These are phyloP conservation scores for Drosophila quasianomalipes DNA, from an alignment of 2,888 invertebrate species.

Conservation along the genomic window DNA sequence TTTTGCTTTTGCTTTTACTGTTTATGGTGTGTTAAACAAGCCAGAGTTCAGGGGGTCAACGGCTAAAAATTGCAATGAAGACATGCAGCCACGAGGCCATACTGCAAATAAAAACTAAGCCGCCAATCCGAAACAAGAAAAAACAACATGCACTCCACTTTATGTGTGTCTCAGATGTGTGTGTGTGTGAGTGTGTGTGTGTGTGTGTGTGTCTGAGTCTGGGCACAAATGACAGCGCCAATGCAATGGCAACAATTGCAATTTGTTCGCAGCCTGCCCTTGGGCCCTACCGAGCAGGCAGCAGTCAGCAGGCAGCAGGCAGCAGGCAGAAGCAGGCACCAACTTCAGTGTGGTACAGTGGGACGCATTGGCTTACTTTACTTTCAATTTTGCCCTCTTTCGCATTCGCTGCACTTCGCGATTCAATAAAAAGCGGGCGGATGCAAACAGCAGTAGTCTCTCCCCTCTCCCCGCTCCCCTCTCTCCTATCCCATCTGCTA, in stretches of 20 bases:
- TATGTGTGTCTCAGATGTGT: slow-evolving; percentile 10
- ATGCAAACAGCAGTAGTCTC: slow-evolving; percentile 60
- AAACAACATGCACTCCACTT: slow-evolving; percentile 17
- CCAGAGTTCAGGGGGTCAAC: slow-evolving; percentile 74
- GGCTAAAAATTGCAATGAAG: slow-evolving; percentile 62
- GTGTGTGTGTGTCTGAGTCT: slow-evolving; percentile 35
- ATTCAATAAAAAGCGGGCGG: slow-evolving; percentile 85
- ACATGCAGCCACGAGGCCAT: slow-evolving; percentile 59
- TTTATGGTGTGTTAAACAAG: slow-evolving; percentile 73
- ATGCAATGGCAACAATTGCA: slow-evolving; percentile 85
- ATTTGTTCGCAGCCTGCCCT: slow-evolving; percentile 85
- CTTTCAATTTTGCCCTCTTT: slow-evolving; percentile 62
- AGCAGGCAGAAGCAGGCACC: slow-evolving; percentile 18
- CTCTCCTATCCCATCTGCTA: not conserved
- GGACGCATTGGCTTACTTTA: slow-evolving; percentile 53
- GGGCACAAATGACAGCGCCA: slow-evolving; percentile 82
- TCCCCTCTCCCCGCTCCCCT: not conserved
- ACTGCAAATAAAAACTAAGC: slow-evolving; percentile 61
- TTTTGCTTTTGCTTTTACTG: slow-evolving; percentile 30
- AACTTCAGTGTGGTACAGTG: slow-evolving; percentile 58
- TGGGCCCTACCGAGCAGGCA: slow-evolving; percentile 51
- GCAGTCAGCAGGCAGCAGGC: not conserved
- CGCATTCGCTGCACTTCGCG: slow-evolving; percentile 85
- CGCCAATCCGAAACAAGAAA: slow-evolving; percentile 30
- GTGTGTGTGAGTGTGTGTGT: slow-evolving; percentile 4